These are phyloP conservation scores for Montipora sp. DNA, from an alignment of 64 coral and sea anemone genomes.

Conservation along the genomic window DNA sequence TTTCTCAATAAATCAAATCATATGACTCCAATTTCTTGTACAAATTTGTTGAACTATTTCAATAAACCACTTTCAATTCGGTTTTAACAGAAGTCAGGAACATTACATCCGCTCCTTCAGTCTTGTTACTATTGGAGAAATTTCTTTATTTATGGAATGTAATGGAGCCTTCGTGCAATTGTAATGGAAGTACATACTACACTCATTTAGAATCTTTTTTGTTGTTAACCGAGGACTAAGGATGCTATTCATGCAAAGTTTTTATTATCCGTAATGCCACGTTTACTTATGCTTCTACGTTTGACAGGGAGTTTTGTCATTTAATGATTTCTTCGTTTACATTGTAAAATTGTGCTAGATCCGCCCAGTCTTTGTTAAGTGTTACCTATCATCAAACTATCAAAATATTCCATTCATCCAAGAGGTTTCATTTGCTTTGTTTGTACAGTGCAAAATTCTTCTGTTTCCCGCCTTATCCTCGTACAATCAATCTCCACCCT, in stretches of 20 bases:
- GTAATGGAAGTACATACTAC: too few species aligned
- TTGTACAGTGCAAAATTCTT: background rate
- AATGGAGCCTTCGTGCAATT: background rate
- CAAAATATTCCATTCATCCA: constrained; percentile 13
- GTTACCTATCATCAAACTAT: constrained; percentile 10
- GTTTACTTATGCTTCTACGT: background rate
- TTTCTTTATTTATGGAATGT: background rate
- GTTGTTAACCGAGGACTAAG: background rate
- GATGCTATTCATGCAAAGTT: background rate
- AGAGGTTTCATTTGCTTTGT: constrained; percentile 10
- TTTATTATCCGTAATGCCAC: background rate
- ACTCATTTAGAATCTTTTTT: background rate
- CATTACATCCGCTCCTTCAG: background rate
- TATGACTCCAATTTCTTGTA: background rate
- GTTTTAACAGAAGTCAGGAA: background rate
- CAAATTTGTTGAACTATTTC: background rate
- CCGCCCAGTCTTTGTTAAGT: constrained; percentile 11
- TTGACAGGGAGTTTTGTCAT: constrained; percentile 24
- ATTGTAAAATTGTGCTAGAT: constrained; percentile 21
- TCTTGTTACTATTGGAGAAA: background rate
- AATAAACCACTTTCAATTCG: background rate
- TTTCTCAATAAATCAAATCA: background rate
- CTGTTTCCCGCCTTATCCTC: background rate
- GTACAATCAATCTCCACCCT: background rate
- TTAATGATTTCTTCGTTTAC: constrained; percentile 11